Conservation (phyloP, 2,113 vertebrate species). For the Probosciger aterrimus region DNA sequence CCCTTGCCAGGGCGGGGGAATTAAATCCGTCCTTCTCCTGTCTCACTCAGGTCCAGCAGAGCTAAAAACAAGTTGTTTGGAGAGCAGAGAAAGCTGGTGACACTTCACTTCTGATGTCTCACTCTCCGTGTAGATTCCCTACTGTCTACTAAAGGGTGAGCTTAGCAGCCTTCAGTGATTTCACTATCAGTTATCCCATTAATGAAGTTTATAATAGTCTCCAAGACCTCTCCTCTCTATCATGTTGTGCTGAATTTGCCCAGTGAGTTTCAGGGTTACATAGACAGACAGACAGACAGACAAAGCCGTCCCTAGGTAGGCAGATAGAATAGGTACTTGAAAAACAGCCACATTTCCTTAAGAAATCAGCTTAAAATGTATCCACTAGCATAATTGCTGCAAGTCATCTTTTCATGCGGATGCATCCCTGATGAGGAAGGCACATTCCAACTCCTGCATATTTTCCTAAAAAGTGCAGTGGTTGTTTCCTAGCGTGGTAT, state of each 20-base stretch:
- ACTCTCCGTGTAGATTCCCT: not conserved
- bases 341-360: not conserved
- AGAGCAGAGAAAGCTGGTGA: not conserved
- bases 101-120: not conserved
- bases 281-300: not conserved
- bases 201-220: not conserved
- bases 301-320: not conserved
- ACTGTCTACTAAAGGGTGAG: constrained; percentile 20
- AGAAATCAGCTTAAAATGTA: not conserved
- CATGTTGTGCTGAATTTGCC: not conserved
- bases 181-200: not conserved
- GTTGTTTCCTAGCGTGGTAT: not conserved
- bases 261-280: not conserved
- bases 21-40: constrained; percentile 21
- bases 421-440: not conserved
- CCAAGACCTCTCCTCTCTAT: not conserved
- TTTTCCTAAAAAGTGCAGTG: not conserved
- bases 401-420: not conserved
- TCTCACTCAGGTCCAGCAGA: not conserved
- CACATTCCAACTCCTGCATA: not conserved
- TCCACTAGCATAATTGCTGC: not conserved
- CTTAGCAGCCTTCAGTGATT: constrained; percentile 26
- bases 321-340: not conserved
- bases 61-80: constrained; percentile 10
- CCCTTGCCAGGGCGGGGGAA: not conserved